phyloP scores from a whole-genome alignment of 2,113 vertebrate species.

The Petaurus breviceps region DNA sequence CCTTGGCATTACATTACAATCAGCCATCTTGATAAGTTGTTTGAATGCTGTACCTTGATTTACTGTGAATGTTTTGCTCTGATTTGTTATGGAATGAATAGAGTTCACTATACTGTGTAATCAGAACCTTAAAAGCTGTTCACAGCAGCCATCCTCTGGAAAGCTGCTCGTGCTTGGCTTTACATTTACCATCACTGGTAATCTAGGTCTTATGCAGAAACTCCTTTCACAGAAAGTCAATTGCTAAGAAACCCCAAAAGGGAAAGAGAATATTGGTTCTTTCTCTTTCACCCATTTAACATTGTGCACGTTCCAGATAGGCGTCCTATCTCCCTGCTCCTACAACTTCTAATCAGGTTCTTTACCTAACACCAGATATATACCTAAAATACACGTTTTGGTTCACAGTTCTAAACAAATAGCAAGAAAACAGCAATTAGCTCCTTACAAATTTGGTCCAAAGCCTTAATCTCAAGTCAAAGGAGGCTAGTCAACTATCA shows the following conservation, averaged over 20 bases:
- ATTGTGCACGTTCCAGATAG: background rate
- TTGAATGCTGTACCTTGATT: too few species aligned
- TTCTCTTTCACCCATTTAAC: background rate
- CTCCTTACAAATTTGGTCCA: constrained; percentile 35
- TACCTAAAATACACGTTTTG: constrained; percentile 35
- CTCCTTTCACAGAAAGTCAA: constrained; percentile 36
- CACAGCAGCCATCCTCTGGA: too few species aligned
- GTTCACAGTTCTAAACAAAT: background rate
- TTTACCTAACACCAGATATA: constrained; percentile 35
- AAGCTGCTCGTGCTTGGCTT: too few species aligned
- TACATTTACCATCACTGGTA: background rate
- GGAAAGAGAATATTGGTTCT: background rate
- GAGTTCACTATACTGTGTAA: too few species aligned
- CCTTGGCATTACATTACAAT: too few species aligned
- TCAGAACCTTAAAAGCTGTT: too few species aligned
- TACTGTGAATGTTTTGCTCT: too few species aligned
- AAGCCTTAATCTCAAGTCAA: constrained; percentile 25
- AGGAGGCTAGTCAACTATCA: constrained; percentile 32
- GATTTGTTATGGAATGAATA: too few species aligned
- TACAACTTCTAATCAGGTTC: constrained; percentile 17
- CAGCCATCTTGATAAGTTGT: too few species aligned
- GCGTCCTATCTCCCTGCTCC: background rate
- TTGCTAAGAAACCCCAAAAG: background rate
- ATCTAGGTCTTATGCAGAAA: background rate
- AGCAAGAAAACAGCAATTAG: background rate